Evolutionary conservation across 2,797 vertebrate species (phyloP), one percentile per base, ranked within the genome.

Genomic region (Myotis planiceps): DNA sequence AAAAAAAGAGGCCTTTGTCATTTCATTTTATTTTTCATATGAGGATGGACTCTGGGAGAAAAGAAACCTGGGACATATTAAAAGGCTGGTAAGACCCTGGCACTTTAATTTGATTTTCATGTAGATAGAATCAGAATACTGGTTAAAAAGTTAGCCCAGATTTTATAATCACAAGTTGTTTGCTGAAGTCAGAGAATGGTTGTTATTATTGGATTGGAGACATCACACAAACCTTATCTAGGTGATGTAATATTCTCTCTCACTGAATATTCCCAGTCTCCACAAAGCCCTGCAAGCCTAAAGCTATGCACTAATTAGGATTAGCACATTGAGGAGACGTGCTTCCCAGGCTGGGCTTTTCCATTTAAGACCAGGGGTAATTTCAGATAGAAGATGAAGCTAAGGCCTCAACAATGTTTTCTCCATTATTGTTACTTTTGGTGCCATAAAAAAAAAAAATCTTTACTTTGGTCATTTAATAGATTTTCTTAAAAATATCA

Each of bases 241-340:
- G 37, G 8, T 9, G 53, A 79, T 45, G 34, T 42, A 45, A 71
- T 42, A 18, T 15, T 94, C 10, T 72, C 6, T 63, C 58, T 87
- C n/a, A 55, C 1, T 29, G 63, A 80, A 66, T 47, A n/a, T 34
- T 27, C 8, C 60, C 23, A 53, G 5, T 65, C 18, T 45, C 4
- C 19, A 18, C 3, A 55, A 55, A 58, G 6, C 0, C 25, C 0
- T 0, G 18, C 9, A 32, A 29, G 1, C 19, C 39, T 71, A 16
- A 47, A 60, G 23, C 34, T 53, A 49, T 9, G 0, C 21, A n/a
- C 9, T 49, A 9, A 14, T 37, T 32, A 15, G 29, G 25, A 39
- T 27, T n/a, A 60, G 25, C 14, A 16, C 8, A 23, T 8, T 60
- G n/a, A 23, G 5, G 55, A 55, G 23, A 69, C n/a, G 34, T 81